These are phyloP conservation scores for Cuniculus paca DNA, from an alignment of 2,797 vertebrate genomes.

Conservation along the genomic window DNA sequence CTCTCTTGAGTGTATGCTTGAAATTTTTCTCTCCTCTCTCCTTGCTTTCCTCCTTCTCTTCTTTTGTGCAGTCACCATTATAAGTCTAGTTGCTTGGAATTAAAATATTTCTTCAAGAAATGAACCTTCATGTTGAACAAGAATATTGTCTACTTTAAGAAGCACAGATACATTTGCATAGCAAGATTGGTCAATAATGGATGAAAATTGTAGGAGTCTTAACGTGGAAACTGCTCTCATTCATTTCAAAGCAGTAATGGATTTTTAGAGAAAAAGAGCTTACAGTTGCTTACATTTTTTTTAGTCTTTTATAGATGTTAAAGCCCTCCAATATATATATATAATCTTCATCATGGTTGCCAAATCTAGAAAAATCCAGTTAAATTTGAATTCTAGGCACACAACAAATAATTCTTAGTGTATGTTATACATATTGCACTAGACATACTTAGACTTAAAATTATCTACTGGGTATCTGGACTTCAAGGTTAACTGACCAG, in stretches of 20 bases:
- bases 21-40: slow-evolving; percentile 34
- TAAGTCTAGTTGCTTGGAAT: not conserved
- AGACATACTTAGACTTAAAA: not conserved
- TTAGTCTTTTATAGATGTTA: slow-evolving; percentile 14
- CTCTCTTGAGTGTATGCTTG: slow-evolving; percentile 66
- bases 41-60: slow-evolving; percentile 11
- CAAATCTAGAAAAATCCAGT: not conserved
- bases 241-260: slow-evolving; percentile 35
- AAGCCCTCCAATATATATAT: not conserved
- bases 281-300: slow-evolving; percentile 56
- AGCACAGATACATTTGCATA: slow-evolving; percentile 58
- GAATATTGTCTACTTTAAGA: slow-evolving; percentile 47
- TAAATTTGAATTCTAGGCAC: slow-evolving; percentile 42
- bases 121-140: slow-evolving; percentile 46
- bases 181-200: slow-evolving; percentile 42
- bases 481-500: not conserved
- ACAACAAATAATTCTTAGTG: slow-evolving; percentile 15
- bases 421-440: not conserved
- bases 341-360: not conserved
- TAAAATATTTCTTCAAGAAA: slow-evolving; percentile 33
- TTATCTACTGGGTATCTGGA: not conserved
- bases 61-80: slow-evolving; percentile 63
- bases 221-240: slow-evolving; percentile 29
- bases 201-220: slow-evolving; percentile 44
- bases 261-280: slow-evolving; percentile 58